A percentile compares a stretch with the other conserved stretches of the same genome.
phyloP scores from a whole-genome alignment of 2,888 invertebrate species.

The Tuberolachnus salignus region DNA sequence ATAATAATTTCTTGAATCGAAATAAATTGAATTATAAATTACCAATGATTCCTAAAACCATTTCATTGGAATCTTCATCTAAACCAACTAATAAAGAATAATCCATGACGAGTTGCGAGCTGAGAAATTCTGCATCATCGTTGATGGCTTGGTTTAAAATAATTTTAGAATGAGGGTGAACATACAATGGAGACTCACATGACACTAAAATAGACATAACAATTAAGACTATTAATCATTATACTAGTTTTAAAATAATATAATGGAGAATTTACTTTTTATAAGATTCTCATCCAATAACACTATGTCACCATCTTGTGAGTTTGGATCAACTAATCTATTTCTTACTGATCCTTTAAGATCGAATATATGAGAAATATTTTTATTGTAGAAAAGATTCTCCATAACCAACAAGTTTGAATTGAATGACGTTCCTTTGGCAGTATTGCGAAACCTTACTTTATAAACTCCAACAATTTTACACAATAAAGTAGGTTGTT shows the following conservation, averaged over 20 bases:
- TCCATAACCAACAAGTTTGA: constrained; percentile 86
- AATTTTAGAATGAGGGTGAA: constrained; percentile 85
- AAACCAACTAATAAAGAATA: constrained; percentile 95
- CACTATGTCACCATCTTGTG: constrained; percentile 79
- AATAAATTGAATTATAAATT: constrained; percentile 59
- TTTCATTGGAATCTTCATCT: constrained; percentile 76
- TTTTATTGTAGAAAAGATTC: constrained; percentile 88
- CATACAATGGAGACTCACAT: constrained; percentile 84
- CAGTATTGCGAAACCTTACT: constrained; percentile 71
- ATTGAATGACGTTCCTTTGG: constrained; percentile 61
- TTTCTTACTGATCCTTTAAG: constrained; percentile 95
- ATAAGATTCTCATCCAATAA: constrained; percentile 95
- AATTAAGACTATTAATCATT: background rate
- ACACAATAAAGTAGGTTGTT: constrained; percentile 82
- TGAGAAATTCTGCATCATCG: constrained; percentile 89
- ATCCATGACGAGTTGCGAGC: constrained; percentile 93
- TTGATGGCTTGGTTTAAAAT: constrained; percentile 85
- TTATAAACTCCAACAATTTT: constrained; percentile 88
- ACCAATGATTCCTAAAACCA: constrained; percentile 95
- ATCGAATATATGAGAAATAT: constrained; percentile 83
- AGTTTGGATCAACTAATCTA: constrained; percentile 75
- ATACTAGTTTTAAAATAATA: no score
- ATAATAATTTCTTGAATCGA: background rate
- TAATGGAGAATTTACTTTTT: constrained; percentile 71
- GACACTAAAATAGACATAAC: constrained; percentile 67